Base-by-base conservation (phyloP, 35 echinoderm and acorn worm species). In the Heliocidaris tuberculata region DNA sequence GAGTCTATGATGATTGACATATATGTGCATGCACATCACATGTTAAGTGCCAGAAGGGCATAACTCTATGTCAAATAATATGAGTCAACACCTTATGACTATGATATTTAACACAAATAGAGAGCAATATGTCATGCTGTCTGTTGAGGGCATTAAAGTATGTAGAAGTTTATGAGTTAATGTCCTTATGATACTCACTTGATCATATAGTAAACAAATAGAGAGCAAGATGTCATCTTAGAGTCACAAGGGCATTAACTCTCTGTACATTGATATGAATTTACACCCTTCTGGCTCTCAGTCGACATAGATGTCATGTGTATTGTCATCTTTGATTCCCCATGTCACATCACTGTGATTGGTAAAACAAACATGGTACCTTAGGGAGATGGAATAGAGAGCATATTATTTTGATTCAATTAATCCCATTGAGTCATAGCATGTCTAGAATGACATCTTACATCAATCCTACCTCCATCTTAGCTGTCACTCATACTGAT, bases 391-490 rank as follows among this genome's bases (percentile, higher is more conserved):
- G 21, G 87, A 89, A 9, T 13, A 24, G 87, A 24, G 87, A 32
- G 87, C 47, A 32, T 89, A 24, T 7, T 89, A 89, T 89, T 89
- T 31, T 89, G 31, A 89, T 89, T 89, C 47, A 48, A 89, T 89
- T 89, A 47, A 47, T 48, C 87, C 87, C 87, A 89, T 42, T 89
- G 87, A 89, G 87, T 89, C 87, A 89, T 89, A 89, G 31, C 87
- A 5, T 32, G 87, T 89, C 31, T 89, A 78, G 65, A 78, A 78
- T 78, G 65, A 48, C 87, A 48, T 42, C 87, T 89, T n/a, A 24
- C 31, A 4, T 32, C 32, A 0, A 9, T 32, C 16, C 31, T 4
- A 2, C 8, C 47, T 48, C 29, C 87, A 15, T 56, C 52, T 56
- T 56, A 56, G 7, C 52, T 56, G 52, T 56, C 52, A 56, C 6